phyloP scores from a whole-genome alignment of 2,797 vertebrate species.

The Phataginus tetradactyla region DNA sequence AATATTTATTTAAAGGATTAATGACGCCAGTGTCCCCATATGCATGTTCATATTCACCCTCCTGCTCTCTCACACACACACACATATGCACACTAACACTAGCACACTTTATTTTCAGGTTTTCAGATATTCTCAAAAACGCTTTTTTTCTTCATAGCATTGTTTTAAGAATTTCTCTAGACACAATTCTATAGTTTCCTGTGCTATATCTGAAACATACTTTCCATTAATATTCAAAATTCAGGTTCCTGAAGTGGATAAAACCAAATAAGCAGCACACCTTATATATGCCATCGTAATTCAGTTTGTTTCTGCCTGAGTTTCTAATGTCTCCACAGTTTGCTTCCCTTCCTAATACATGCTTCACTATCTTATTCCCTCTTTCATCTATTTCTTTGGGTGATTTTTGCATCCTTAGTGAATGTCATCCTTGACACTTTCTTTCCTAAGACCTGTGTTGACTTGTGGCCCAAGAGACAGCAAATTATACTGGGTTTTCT shows the following conservation, averaged over 20 bases:
- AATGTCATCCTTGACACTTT: slow-evolving; percentile 40
- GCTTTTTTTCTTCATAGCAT: neutral
- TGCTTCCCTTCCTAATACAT: neutral
- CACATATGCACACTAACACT: neutral
- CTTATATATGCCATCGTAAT: neutral
- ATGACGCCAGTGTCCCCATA: neutral
- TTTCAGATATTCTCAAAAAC: neutral
- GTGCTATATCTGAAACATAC: neutral
- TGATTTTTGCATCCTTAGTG: slow-evolving; percentile 30
- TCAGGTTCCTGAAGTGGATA: neutral
- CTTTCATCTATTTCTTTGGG: slow-evolving; percentile 34
- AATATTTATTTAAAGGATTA: neutral
- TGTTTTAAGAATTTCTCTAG: neutral
- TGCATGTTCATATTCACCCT: neutral
- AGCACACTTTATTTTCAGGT: neutral
- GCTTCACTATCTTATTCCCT: neutral
- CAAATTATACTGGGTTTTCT: slow-evolving; percentile 29
- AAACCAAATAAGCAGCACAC: neutral
- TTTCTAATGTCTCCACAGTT: neutral
- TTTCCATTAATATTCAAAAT: neutral
- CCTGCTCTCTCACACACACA: too few relatives aligned
- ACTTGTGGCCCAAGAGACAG: slow-evolving; percentile 27
- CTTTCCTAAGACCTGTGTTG: neutral
- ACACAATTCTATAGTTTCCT: neutral
- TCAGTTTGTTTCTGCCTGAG: neutral